Evolutionary conservation across 2,797 vertebrate genomes (phyloP), one percentile per base, ranked within the genome.

Genomic region (Channallabes apus): DNA sequence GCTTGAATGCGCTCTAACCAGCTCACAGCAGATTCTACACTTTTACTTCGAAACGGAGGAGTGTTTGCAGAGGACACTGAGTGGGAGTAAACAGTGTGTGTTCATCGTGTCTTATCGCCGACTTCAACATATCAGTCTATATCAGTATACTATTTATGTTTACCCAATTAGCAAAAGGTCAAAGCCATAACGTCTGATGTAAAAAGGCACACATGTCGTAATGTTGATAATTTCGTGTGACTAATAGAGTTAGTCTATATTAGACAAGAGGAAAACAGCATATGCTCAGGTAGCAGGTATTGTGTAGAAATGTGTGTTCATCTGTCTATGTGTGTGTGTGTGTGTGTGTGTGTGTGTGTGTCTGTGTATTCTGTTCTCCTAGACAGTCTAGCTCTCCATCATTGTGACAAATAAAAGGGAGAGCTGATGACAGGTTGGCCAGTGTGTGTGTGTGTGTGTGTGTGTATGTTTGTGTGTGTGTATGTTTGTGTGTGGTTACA

Each of bases 401-500:
- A 80, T 17, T 15, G 67, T 85, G 83, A 85, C 85, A 87, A 79
- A 88, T 85, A 83, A 87, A 88, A 85, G 75, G 68, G 69, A n/a
- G 64, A 84, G 54, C 65, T 84, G 65, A 61, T 51, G 82, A 85
- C 85, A 86, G 82, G 82, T 84, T 84, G 82, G 87, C 72, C 32
- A 82, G 71, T 84, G 78, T 72, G 46, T 41, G 58, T 86, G 29
- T 82, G 61, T 67, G 24, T 68, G 61, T 81, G 79, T 81, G 79
- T 41, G 59, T 80, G 17, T 32, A n/a, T 22, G 15, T 41, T 17
- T n/a, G 62, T 81, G 64, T 59, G 79, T 41, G 59, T 80, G 17
- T 32, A n/a, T 24, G 15, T 46, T 17, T n/a, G 62, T 82, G 64
- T 59, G 41, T 82, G 64, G 46, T 83, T 83, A 81, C 62, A 59